These are phyloP conservation scores for Panonychus citri DNA, from an alignment of 1,140 invertebrate genomes.

Conservation along the genomic window DNA sequence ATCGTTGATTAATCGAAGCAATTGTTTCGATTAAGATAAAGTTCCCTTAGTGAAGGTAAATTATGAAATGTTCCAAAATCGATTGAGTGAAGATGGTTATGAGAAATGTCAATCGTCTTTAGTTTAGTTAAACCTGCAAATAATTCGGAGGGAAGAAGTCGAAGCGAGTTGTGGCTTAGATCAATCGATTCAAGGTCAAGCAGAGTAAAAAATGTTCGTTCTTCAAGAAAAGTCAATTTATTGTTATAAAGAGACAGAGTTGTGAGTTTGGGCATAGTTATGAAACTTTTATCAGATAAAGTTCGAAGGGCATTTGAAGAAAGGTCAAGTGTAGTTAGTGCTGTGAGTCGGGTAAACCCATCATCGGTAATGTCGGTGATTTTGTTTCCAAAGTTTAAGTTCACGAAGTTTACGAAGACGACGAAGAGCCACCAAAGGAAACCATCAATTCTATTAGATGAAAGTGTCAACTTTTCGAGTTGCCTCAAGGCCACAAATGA, in stretches of 20 bases:
- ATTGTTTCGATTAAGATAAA: constrained; percentile 74
- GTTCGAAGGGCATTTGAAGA: constrained; percentile 59
- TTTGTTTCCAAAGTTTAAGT: constrained; percentile 57
- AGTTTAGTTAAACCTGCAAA: constrained; percentile 48
- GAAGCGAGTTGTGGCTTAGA: constrained; percentile 60
- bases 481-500: constrained; percentile 56
- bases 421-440: constrained; percentile 51
- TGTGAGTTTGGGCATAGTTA: constrained; percentile 45
- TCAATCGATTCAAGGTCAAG: constrained; percentile 53
- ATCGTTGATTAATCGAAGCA: constrained; percentile 51
- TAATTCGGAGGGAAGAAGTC: constrained; percentile 21
- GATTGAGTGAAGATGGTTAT: constrained; percentile 64
- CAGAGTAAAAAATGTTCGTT: constrained; percentile 44
- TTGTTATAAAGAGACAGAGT: constrained; percentile 61
- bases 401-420: constrained; percentile 44
- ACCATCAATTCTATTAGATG: constrained; percentile 53
- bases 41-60: constrained; percentile 44
- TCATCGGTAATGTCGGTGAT: constrained; percentile 42
- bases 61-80: constrained; percentile 46
- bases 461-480: constrained; percentile 57
- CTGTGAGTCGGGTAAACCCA: constrained; percentile 40
- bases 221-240: constrained; percentile 47
- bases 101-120: constrained; percentile 54
- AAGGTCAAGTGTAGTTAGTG: constrained; percentile 50
- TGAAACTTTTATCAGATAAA: constrained; percentile 47